Evolutionary conservation across 2,888 invertebrate species (phyloP), one percentile per base, ranked within the genome.

Genomic region (Leptinotarsa juncta): DNA sequence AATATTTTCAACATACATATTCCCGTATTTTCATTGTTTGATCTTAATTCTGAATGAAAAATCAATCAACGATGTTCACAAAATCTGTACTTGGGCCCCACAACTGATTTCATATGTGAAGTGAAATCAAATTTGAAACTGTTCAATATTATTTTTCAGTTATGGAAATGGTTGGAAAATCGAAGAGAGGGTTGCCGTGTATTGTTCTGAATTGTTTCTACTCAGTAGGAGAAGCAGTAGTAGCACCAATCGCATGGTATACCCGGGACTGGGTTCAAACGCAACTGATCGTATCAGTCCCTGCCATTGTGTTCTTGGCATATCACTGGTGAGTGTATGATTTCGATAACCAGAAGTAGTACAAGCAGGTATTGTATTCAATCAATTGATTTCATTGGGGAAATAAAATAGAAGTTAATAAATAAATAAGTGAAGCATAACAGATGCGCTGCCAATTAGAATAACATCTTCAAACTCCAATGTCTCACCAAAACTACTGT

Each of bases 131-230:
- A 18, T 55, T n/a, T 55, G 15, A 32, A 32, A 26, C 62, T 7
- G 4, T 42, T 32, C 32, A 15, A 16, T 14, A 50, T 16, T 50
- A 2, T 53, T 62, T 53, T 51, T 4, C 55, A 90, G 90, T 91
- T 57, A 91, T 93, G 57, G 93, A 93, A 88, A 89, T 92, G 88
- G 92, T 93, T 60, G 93, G 93, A 1, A 90, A 90, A 18, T 88
- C 88, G 48, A 91, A 90, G 82, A 88, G 93, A 14, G 92, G 92
- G 84, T 88, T 92, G 84, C 91, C 91, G 53, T 91, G 92, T 48
- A 90, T 92, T 55, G 89, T 91, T 42, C 86, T 92, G 67, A 91
- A 92, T 82, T 91, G 92, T 82, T 91, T 93, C 82, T 93, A 92
- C 84, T 92, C 92, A 0, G 80, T 91, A 65, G 93, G 93, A 4